Percentiles rank a stretch among this genome's conserved stretches.
These are phyloP conservation scores for Psephotus haematonotus DNA, from an alignment of 2,113 vertebrate species.

Conservation along the genomic window DNA sequence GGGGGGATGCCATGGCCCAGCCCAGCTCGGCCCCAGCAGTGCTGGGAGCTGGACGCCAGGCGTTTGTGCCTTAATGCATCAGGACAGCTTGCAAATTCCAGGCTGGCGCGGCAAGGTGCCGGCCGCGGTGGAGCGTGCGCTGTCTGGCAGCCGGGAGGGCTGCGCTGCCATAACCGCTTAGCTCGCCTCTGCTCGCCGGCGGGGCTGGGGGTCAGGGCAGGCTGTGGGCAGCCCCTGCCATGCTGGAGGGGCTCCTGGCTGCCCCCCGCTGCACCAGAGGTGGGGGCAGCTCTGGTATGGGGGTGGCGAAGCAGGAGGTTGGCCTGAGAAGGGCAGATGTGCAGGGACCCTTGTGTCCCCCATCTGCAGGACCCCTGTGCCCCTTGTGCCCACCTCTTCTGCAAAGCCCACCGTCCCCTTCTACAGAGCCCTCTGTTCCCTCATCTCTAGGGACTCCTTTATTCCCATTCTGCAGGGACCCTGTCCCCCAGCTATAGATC, in stretches of 20 bases:
- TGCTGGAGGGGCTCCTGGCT: accelerated
- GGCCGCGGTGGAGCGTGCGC: neutral
- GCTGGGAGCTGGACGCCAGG: neutral
- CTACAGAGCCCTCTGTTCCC: neutral
- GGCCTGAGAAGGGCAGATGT: neutral
- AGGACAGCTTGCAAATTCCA: constrained; percentile 60
- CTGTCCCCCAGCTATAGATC: too few species aligned
- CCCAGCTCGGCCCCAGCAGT: neutral
- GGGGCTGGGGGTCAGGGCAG: neutral
- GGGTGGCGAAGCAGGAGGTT: neutral
- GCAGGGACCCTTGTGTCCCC: neutral
- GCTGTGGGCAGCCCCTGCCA: neutral
- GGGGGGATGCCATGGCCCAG: neutral
- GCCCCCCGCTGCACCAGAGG: neutral
- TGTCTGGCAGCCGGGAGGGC: neutral
- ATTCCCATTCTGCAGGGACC: neutral
- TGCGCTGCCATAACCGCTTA: neutral
- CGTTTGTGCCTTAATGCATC: constrained; percentile 39
- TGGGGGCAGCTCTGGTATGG: accelerated
- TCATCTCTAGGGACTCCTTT: neutral
- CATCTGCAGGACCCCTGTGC: neutral
- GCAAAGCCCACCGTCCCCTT: neutral
- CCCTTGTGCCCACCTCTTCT: neutral
- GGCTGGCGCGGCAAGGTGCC: constrained; percentile 22
- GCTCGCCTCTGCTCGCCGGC: neutral